Evolutionary conservation across 2,888 invertebrate genomes (phyloP).

Genomic region (Leptinotarsa tumamoca): DNA sequence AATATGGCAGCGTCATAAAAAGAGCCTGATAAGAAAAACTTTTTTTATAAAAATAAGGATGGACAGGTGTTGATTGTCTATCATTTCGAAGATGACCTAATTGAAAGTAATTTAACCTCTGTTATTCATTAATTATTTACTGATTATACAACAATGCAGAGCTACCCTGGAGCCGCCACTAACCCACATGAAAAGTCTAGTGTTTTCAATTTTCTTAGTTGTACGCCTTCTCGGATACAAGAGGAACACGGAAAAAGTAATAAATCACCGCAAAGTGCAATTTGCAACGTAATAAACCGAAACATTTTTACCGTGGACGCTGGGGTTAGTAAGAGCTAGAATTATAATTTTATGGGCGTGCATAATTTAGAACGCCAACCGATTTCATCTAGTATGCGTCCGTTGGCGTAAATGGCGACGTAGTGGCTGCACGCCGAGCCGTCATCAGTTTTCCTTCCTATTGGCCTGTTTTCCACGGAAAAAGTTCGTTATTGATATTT

Average conservation of each 20-base stretch:
- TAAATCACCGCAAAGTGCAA: conserved; percentile 7
- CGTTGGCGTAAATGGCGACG: conserved; percentile 8
- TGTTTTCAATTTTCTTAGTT: too few species aligned
- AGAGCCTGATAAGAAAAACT: too few species aligned
- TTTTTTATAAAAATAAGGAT: too few species aligned
- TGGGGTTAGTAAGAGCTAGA: conserved; percentile 10
- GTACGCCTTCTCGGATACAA: not conserved
- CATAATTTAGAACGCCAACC: conserved; percentile 1
- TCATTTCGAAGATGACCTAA: too few species aligned
- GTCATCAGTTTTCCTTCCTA: not conserved
- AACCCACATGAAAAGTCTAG: not conserved
- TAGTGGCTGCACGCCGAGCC: conserved; percentile 7
- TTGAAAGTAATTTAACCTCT: too few species aligned
- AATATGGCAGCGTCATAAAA: too few species aligned
- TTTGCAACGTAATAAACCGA: conserved; percentile 12
- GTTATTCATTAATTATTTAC: too few species aligned
- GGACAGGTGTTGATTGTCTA: too few species aligned
- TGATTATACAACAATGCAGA: too few species aligned
- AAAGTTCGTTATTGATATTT: conserved; percentile 8
- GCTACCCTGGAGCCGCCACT: not conserved
- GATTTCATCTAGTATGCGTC: conserved; percentile 13
- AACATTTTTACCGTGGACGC: conserved; percentile 1
- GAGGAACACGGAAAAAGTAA: not conserved
- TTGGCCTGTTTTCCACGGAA: conserved; percentile 7
- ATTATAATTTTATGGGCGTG: conserved; percentile 13